These are phyloP conservation scores for Agriotes lineatus DNA, from an alignment of 2,888 invertebrate genomes.

Conservation along the genomic window DNA sequence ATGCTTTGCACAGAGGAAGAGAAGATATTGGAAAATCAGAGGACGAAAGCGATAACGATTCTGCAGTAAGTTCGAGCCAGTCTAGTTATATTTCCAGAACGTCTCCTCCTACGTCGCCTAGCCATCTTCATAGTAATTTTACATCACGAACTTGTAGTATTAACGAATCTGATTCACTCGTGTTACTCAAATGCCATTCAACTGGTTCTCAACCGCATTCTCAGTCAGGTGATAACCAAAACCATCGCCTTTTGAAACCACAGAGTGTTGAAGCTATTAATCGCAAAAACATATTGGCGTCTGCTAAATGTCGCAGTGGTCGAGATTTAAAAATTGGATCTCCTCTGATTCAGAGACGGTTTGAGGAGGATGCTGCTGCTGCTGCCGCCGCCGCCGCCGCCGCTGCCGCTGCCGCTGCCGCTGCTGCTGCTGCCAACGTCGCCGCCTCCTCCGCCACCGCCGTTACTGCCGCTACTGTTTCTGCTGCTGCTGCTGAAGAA, in stretches of 20 bases:
- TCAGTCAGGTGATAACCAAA: constrained; percentile 56
- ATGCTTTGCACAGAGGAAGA: constrained; percentile 13
- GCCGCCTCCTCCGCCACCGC: too few relatives aligned
- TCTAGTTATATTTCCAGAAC: constrained; percentile 83
- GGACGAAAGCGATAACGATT: constrained; percentile 88
- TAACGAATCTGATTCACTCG: constrained; percentile 21
- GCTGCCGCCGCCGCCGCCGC: background rate
- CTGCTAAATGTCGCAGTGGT: constrained; percentile 87
- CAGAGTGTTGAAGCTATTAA: constrained; percentile 87
- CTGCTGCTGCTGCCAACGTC: background rate
- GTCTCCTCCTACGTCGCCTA: constrained; percentile 81
- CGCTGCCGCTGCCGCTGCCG: too few relatives aligned
- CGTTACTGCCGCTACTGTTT: background rate
- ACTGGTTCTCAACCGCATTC: constrained; percentile 32
- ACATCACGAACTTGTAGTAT: constrained; percentile 16
- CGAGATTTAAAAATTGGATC: constrained; percentile 80
- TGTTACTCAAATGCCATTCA: constrained; percentile 23
- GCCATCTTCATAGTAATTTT: constrained; percentile 44
- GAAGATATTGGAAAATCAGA: constrained; percentile 52
- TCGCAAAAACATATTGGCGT: constrained; percentile 87
- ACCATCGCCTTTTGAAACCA: constrained; percentile 79
- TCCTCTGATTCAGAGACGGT: constrained; percentile 79
- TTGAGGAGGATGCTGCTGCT: constrained; percentile 66
- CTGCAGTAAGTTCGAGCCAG: constrained; percentile 87
- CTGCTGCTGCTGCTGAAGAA: background rate